phyloP scores from a whole-genome alignment of 2,797 vertebrate species.

The Halcyon smyrnensis region DNA sequence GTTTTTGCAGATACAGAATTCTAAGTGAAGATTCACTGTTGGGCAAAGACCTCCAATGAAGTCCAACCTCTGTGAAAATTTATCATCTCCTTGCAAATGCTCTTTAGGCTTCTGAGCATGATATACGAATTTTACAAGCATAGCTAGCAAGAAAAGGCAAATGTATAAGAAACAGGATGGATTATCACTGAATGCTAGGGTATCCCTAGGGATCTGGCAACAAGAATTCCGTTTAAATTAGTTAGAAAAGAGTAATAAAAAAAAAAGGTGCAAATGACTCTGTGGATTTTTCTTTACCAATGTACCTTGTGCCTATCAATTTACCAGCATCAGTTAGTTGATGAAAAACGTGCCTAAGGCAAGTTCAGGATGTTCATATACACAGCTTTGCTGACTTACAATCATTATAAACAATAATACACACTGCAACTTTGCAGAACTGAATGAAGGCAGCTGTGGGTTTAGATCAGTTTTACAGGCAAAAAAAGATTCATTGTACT shows the following conservation, averaged over 20 bases:
- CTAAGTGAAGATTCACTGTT: background rate
- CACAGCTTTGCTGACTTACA: background rate
- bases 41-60: background rate
- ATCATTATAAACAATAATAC: background rate
- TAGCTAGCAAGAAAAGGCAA: background rate
- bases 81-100: background rate
- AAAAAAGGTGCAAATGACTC: background rate
- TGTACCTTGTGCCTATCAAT: background rate
- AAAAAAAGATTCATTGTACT: background rate
- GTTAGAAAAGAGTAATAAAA: background rate
- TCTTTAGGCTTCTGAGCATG: background rate
- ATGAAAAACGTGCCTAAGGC: background rate
- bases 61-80: background rate
- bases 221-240: background rate
- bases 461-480: background rate
- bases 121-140: background rate
- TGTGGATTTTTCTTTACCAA: background rate
- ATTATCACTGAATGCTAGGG: background rate
- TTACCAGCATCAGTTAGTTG: background rate
- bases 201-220: background rate
- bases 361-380: background rate
- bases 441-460: background rate
- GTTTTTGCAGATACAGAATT: background rate
- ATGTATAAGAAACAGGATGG: background rate
- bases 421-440: background rate